A percentile compares a stretch with the other conserved stretches of the same genome.
These are phyloP conservation scores for Sepiola atlantica DNA, from an alignment of 2,888 invertebrate species.

Conservation along the genomic window DNA sequence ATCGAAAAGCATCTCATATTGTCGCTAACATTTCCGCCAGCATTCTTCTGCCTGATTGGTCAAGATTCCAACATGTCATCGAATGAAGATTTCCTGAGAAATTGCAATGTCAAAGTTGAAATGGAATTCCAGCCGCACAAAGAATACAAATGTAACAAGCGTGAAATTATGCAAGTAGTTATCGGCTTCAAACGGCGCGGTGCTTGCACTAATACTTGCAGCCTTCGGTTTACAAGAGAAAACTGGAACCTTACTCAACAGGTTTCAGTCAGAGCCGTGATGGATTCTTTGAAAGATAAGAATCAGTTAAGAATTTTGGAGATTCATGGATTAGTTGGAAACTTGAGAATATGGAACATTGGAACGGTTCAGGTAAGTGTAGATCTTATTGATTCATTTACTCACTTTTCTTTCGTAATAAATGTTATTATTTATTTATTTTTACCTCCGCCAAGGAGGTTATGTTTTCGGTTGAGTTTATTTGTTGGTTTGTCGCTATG, in stretches of 20 bases:
- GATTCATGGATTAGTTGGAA: neutral
- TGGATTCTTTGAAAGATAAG: conserved; percentile 24
- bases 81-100: neutral
- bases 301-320: conserved; percentile 33
- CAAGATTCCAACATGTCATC: neutral
- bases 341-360: neutral
- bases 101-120: neutral
- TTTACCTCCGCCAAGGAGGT: too few species aligned
- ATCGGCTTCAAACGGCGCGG: neutral
- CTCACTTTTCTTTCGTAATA: too few species aligned
- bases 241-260: neutral
- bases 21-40: neutral
- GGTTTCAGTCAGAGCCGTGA: neutral
- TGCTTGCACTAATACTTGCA: neutral
- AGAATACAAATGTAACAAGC: conserved; percentile 14
- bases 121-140: neutral
- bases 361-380: conserved; percentile 17
- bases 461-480: too few species aligned
- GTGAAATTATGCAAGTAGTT: neutral
- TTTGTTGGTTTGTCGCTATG: too few species aligned
- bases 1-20: neutral
- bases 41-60: conserved; percentile 37
- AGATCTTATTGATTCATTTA: neutral
- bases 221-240: neutral
- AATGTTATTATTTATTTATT: too few species aligned